Evolutionary conservation across 1,140 invertebrate genomes (phyloP).

Genomic region (Cyclargus thomasi): DNA sequence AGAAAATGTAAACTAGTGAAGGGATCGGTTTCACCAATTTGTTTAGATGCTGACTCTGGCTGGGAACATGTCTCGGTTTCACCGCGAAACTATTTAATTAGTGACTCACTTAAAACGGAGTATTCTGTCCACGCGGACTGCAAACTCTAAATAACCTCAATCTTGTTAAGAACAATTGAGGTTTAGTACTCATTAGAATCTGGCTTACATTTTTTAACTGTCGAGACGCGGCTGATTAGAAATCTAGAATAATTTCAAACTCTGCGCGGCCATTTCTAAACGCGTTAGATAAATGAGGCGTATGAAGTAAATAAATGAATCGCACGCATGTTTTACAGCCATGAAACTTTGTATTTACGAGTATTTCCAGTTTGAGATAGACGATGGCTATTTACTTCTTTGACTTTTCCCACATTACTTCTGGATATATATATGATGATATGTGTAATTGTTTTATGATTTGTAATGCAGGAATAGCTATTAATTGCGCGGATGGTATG

Average conservation of each 20-base stretch:
- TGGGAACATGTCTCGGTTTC: constrained; percentile 17
- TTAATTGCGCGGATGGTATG: not conserved
- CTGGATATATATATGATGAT: not conserved
- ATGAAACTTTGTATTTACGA: not conserved
- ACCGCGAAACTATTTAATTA: constrained; percentile 16
- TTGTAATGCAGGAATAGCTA: not conserved
- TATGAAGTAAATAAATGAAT: not conserved
- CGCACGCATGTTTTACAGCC: not conserved
- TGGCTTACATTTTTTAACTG: not conserved
- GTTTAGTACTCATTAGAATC: not conserved
- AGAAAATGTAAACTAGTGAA: constrained; percentile 4
- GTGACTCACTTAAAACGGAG: not conserved
- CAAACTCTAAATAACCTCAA: not conserved
- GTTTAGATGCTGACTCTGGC: constrained; percentile 11
- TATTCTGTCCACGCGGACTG: not conserved
- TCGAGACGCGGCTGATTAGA: not conserved
- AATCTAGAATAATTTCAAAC: not conserved
- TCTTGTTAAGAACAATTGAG: not conserved
- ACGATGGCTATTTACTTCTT: not conserved
- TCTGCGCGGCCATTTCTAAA: not conserved
- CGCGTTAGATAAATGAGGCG: not conserved
- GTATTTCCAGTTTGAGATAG: not conserved
- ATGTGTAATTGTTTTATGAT: not conserved
- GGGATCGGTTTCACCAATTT: constrained; percentile 20
- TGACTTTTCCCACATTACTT: not conserved